A percentile compares a stretch with the other conserved stretches of the same genome.
These are phyloP conservation scores for Ganaspis brasiliensis DNA, from an alignment of 2,888 invertebrate species.

Conservation along the genomic window DNA sequence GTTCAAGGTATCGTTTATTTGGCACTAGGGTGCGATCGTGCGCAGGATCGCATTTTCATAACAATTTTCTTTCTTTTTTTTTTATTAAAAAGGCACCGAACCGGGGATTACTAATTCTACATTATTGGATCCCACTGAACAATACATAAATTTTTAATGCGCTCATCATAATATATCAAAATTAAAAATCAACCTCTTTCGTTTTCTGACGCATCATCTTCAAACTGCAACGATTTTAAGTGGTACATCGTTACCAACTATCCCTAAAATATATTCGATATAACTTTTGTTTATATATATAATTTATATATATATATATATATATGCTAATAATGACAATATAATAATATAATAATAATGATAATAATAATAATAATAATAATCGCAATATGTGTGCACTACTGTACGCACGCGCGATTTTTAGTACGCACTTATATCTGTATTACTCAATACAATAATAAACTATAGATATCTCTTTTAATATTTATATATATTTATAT, in stretches of 20 bases:
- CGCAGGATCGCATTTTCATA: conserved; percentile 62
- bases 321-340: conserved; percentile 48
- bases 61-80: conserved; percentile 63
- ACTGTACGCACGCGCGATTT: conserved; percentile 46
- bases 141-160: conserved; percentile 73
- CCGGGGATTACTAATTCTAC: conserved; percentile 73
- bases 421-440: conserved; percentile 53
- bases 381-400: conserved; percentile 61
- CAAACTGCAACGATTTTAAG: conserved; percentile 79
- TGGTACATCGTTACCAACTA: conserved; percentile 78
- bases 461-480: conserved; percentile 67
- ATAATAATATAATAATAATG: conserved; percentile 70
- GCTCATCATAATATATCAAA: conserved; percentile 70
- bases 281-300: conserved; percentile 77
- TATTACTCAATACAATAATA: conserved; percentile 61
- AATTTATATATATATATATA: conserved; percentile 54
- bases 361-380: conserved; percentile 69
- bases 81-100: conserved; percentile 79
- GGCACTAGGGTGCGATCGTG: conserved; percentile 78
- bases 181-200: conserved; percentile 75
- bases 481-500: conserved; percentile 69
- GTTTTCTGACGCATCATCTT: conserved; percentile 78
- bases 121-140: conserved; percentile 73
- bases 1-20: conserved; percentile 78
- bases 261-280: conserved; percentile 80